Conservation (phyloP, 2,888 invertebrate species). For the Ethmia dodecea region DNA sequence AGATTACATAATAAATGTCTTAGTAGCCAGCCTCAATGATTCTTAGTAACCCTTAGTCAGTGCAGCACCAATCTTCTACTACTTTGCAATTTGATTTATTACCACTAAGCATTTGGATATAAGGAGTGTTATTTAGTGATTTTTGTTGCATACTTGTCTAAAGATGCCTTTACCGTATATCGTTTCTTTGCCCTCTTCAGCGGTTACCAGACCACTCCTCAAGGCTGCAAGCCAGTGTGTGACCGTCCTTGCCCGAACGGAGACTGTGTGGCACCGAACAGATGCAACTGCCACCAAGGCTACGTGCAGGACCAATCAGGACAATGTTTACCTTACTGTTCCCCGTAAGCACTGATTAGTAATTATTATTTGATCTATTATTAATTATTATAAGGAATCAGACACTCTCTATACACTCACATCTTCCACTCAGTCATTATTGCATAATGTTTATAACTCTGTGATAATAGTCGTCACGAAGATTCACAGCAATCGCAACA, state of each 20-base stretch:
- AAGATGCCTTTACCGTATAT: too few species aligned
- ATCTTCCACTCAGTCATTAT: too few species aligned
- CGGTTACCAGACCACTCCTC: constrained; percentile 51
- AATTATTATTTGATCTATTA: background rate
- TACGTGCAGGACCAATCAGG: background rate
- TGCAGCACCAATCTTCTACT: too few species aligned
- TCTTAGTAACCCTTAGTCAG: too few species aligned
- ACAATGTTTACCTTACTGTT: background rate
- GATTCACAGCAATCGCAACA: too few species aligned
- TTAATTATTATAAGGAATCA: background rate
- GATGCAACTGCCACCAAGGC: background rate
- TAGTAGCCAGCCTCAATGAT: too few species aligned
- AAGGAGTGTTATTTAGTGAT: too few species aligned
- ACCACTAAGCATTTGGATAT: too few species aligned
- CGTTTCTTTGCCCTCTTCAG: constrained; percentile 19
- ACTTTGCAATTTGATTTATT: too few species aligned
- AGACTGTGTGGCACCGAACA: background rate
- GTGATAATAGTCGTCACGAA: background rate
- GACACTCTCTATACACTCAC: background rate
- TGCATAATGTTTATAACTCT: too few species aligned
- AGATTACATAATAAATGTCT: too few species aligned
- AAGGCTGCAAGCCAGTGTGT: background rate
- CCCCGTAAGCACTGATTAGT: background rate
- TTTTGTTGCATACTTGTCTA: too few species aligned
- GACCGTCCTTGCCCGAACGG: background rate